Evolutionary conservation across 2,888 invertebrate genomes (phyloP), one percentile per base, ranked within the genome.

Genomic region (Eupithecia dodoneata): DNA sequence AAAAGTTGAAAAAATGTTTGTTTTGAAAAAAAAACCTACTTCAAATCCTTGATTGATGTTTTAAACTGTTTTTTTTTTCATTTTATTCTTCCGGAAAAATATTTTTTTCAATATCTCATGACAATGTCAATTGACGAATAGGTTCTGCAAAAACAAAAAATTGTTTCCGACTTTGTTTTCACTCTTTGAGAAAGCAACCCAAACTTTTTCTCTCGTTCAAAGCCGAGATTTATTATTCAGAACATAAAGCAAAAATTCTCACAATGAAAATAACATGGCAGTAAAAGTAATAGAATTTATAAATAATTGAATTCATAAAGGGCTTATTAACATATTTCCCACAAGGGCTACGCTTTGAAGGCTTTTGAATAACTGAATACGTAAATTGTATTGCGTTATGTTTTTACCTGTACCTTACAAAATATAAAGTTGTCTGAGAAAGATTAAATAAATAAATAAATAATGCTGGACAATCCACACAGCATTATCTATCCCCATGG

Each of bases 271-370:
- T 18, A 59, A 59, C 3, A 59, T 59, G 4, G 30, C 42, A 18
- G 67, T 18, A 69, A 45, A 69, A 18, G 67, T 69, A 69, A 69
- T 69, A 44, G 67, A 69, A 69, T 69, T 44, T 69, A 69, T 70
- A 66, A 42, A 66, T 66, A 66, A 66, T 66, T 66, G 66, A 66
- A 66, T 66, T 42, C 15, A 69, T 69, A 71, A 70, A 70, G 47
- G 30, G 47, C 45, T 2, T 47, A 73, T 76, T 76, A 55, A 73
- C 76, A 76, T 76, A 55, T 76, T 76, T 76, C 76, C 52, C 76
- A 76, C 73, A 63, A 41, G 41, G 47, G 47, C 10, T 45, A 44
- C 69, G 73, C 70, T 76, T 76, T 71, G 41, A 73, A n/a, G 41
- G 4, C 49, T n/a, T 52, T 73, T 71, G 73, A 76, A 76, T 76